Evolutionary conservation across 2,888 invertebrate species (phyloP).

Genomic region (Dusona sp.): DNA sequence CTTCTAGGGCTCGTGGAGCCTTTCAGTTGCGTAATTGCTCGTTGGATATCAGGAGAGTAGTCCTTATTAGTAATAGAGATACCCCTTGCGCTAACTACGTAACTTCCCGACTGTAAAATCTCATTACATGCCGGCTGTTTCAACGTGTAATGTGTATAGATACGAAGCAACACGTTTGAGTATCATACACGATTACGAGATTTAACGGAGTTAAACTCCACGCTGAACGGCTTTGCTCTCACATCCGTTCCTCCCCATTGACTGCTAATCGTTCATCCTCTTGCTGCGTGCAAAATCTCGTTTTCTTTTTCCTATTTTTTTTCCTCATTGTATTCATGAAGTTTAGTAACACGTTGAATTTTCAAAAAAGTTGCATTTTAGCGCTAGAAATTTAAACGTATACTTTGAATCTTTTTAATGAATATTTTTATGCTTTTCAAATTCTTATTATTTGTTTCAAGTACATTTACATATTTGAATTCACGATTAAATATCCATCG

Average conservation of each 20-base stretch:
- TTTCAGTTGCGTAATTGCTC: slow-evolving; percentile 16
- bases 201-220: slow-evolving; percentile 74
- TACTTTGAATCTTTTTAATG: too few species aligned
- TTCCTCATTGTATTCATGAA: background rate
- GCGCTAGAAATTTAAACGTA: too few species aligned
- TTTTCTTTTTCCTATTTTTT: slow-evolving; percentile 3
- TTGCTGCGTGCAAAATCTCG: slow-evolving; percentile 52
- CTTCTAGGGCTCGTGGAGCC: slow-evolving; percentile 5
- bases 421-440: too few species aligned
- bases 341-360: background rate
- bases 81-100: slow-evolving; percentile 4
- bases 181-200: slow-evolving; percentile 62
- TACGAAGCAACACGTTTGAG: slow-evolving; percentile 29
- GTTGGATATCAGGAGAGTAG: background rate
- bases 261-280: slow-evolving; percentile 27
- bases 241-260: slow-evolving; percentile 36
- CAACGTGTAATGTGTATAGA: background rate
- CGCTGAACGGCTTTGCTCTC: slow-evolving; percentile 66
- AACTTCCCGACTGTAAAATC: slow-evolving; percentile 39
- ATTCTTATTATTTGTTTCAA: background rate
- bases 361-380: background rate
- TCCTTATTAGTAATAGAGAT: slow-evolving; percentile 26
- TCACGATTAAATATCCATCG: background rate
- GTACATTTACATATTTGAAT: background rate
- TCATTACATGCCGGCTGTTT: slow-evolving; percentile 26